These are phyloP conservation scores for Alexandromys oeconomus DNA, from an alignment of 2,797 vertebrate genomes.

Conservation along the genomic window DNA sequence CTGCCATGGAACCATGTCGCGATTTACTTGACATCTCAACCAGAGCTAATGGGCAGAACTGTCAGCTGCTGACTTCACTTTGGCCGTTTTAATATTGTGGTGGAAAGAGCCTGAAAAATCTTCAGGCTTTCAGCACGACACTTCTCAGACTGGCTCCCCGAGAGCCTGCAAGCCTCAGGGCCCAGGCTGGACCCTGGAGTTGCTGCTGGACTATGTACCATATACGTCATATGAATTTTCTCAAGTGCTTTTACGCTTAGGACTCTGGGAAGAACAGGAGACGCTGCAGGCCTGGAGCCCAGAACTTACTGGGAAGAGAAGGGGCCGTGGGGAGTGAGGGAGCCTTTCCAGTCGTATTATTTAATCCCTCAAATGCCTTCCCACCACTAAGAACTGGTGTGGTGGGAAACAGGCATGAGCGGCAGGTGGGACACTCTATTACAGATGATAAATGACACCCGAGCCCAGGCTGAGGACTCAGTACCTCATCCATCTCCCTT, in stretches of 20 bases:
- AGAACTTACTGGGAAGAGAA: slow-evolving; percentile 72
- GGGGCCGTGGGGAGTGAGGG: slow-evolving; percentile 52
- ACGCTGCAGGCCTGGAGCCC: slow-evolving; percentile 55
- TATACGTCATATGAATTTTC: background rate
- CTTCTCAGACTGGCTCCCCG: background rate
- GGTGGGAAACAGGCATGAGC: slow-evolving; percentile 42
- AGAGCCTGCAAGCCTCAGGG: background rate
- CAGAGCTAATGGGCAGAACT: background rate
- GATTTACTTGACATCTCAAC: background rate
- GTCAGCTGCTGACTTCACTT: background rate
- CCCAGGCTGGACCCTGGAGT: background rate
- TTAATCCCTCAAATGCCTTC: slow-evolving; percentile 74
- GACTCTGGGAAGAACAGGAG: slow-evolving; percentile 50
- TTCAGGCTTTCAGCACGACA: background rate
- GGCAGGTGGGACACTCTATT: slow-evolving; percentile 63
- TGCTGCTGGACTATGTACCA: background rate
- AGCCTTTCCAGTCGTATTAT: slow-evolving; percentile 68
- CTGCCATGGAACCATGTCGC: background rate
- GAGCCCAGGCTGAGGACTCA: slow-evolving; percentile 70
- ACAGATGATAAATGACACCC: slow-evolving; percentile 81
- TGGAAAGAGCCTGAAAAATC: background rate
- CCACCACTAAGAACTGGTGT: slow-evolving; percentile 72
- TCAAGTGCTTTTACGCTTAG: slow-evolving; percentile 60
- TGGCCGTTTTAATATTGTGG: background rate
- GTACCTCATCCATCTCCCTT: slow-evolving; percentile 78